Percentiles rank a stretch among this genome's conserved stretches.
These are phyloP conservation scores for Polypedilum pembai DNA, from an alignment of 1,140 invertebrate genomes.

Conservation along the genomic window DNA sequence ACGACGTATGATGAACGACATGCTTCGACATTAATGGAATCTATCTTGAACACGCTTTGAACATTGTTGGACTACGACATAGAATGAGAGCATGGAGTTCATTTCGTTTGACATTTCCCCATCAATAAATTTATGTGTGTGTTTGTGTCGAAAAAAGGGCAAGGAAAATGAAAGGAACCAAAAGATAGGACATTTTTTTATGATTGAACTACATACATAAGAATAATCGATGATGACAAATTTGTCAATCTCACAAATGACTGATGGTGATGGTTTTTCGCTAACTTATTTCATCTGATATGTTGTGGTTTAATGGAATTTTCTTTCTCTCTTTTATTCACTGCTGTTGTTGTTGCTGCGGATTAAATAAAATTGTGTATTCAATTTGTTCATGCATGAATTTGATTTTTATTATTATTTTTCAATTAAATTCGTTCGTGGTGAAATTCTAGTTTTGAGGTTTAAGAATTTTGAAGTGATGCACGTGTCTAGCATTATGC, in stretches of 20 bases:
- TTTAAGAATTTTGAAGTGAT: too few species aligned
- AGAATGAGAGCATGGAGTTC: background rate
- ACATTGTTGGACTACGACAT: too few species aligned
- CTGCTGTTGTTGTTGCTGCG: too few species aligned
- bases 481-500: too few species aligned
- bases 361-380: too few species aligned
- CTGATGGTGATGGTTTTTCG: background rate
- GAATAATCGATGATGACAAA: slow-evolving; percentile 3
- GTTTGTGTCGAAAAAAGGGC: background rate
- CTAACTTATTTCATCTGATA: too few species aligned
- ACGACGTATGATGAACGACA: slow-evolving; percentile 21
- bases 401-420: too few species aligned
- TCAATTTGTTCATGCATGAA: too few species aligned
- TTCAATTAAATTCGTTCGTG: too few species aligned
- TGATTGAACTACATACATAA: background rate
- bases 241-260: background rate
- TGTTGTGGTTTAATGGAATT: too few species aligned
- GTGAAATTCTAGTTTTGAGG: too few species aligned
- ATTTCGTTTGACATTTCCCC: background rate
- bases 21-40: slow-evolving; percentile 25
- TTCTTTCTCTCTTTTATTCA: too few species aligned
- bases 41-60: background rate
- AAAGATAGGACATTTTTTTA: background rate
- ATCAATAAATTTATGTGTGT: background rate
- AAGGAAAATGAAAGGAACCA: background rate